Evolutionary conservation across 2,888 invertebrate genomes (phyloP).

Genomic region (Latrodectus elegans): DNA sequence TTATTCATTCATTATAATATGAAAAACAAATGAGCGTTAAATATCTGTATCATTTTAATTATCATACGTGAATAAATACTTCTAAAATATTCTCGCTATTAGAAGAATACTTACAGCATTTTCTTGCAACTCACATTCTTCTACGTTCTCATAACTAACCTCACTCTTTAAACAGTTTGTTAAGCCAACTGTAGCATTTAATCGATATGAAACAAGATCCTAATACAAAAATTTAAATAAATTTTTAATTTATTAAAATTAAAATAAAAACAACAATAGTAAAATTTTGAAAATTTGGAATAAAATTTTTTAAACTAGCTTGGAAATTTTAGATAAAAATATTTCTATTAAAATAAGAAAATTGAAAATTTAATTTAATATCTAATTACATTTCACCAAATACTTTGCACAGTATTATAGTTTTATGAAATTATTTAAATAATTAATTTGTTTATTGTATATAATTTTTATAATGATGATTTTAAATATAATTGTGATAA

Average conservation of each 20-base stretch:
- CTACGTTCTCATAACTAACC: constrained; percentile 24
- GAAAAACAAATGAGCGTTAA: no score
- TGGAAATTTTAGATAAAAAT: not conserved
- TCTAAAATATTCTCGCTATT: not conserved
- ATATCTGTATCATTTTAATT: no score
- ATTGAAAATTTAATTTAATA: no score
- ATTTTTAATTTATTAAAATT: not conserved
- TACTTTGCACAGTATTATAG: no score
- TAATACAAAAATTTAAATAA: not conserved
- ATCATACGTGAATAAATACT: not conserved
- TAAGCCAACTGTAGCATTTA: constrained; percentile 26
- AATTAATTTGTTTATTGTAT: no score
- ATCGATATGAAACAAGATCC: not conserved
- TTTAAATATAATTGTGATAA: no score
- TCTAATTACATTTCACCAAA: no score
- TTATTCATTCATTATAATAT: no score
- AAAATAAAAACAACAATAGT: not conserved
- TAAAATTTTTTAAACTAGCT: not conserved
- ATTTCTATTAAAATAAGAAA: not conserved
- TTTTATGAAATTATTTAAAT: no score
- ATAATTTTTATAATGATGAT: no score
- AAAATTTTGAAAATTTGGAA: not conserved
- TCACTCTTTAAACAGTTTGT: constrained; percentile 43
- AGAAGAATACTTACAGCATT: constrained; percentile 2
- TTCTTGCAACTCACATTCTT: constrained; percentile 24